Percentiles rank a stretch among this genome's conserved stretches.
Conservation (phyloP, 1,140 invertebrate species). For the Drosophila watanabei region DNA sequence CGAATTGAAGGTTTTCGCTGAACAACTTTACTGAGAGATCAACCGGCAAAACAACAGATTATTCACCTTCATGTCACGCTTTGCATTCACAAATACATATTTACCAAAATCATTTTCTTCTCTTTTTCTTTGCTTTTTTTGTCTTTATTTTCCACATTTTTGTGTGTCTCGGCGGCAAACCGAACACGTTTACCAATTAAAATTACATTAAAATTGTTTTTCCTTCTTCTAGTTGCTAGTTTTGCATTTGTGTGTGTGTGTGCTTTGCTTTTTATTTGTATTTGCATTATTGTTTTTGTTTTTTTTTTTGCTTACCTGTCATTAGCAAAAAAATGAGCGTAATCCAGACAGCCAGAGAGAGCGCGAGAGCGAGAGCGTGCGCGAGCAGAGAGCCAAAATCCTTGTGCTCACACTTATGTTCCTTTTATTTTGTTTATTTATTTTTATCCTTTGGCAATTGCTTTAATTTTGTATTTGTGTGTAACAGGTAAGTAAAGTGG, state of each 20-base stretch:
- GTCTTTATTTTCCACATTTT: constrained; percentile 17
- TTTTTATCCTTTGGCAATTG: constrained; percentile 21
- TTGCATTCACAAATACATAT: constrained; percentile 1
- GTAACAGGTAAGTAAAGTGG: constrained; percentile 35
- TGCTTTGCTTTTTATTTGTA: background rate
- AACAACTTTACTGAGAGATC: constrained; percentile 25
- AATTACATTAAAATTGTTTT: constrained; percentile 48
- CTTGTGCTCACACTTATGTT: constrained; percentile 32
- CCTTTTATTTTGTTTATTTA: constrained; percentile 7
- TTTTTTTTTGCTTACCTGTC: constrained; percentile 41
- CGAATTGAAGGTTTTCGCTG: background rate
- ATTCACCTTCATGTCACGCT: background rate
- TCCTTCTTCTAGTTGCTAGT: constrained; percentile 15
- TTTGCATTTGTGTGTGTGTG: constrained; percentile 4
- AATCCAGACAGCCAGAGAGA: constrained; percentile 13
- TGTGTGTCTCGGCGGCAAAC: constrained; percentile 19
- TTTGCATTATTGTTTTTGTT: constrained; percentile 10
- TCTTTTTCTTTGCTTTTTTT: background rate
- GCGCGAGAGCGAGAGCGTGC: constrained; percentile 2
- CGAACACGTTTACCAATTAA: constrained; percentile 41
- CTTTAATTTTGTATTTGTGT: constrained; percentile 10
- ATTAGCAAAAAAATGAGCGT: constrained; percentile 37
- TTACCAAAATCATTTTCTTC: constrained; percentile 4
- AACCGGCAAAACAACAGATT: constrained; percentile 16
- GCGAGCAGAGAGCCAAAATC: constrained; percentile 18